These are phyloP conservation scores for Drosophila melanosoma DNA, from an alignment of 2,888 invertebrate genomes.

Conservation along the genomic window DNA sequence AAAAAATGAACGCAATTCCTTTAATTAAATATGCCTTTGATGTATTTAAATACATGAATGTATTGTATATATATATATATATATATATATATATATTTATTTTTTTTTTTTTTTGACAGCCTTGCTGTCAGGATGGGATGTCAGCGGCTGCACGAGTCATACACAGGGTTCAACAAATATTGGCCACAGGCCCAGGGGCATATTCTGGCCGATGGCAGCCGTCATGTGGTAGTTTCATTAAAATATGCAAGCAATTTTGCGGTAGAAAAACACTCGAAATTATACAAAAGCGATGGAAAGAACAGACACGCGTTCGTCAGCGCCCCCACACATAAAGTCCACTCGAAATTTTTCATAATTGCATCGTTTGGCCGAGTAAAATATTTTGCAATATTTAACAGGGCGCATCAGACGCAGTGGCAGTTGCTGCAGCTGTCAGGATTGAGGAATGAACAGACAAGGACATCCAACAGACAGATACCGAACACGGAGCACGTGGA, in stretches of 20 bases:
- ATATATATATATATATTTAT: background rate
- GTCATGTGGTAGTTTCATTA: slow-evolving; percentile 76
- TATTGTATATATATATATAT: background rate
- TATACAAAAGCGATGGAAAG: slow-evolving; percentile 50
- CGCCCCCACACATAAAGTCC: slow-evolving; percentile 29
- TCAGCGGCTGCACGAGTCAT: slow-evolving; percentile 32
- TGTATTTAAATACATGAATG: background rate
- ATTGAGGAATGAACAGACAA: slow-evolving; percentile 57
- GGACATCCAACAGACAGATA: slow-evolving; percentile 47
- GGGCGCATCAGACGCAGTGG: slow-evolving; percentile 23
- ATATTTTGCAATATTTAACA: slow-evolving; percentile 77
- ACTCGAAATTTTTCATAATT: slow-evolving; percentile 75
- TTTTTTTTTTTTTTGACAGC: slow-evolving; percentile 30
- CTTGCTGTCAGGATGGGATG: slow-evolving; percentile 59
- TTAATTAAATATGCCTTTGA: slow-evolving; percentile 48
- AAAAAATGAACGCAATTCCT: slow-evolving; percentile 19
- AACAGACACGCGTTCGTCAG: slow-evolving; percentile 16
- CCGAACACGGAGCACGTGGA: slow-evolving; percentile 66
- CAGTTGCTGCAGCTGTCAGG: slow-evolving; percentile 58
- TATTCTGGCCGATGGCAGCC: slow-evolving; percentile 58
- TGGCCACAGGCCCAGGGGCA: slow-evolving; percentile 33
- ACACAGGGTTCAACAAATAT: slow-evolving; percentile 61
- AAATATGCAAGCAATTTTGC: slow-evolving; percentile 79
- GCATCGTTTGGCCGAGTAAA: slow-evolving; percentile 56
- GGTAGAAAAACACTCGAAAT: slow-evolving; percentile 77